phyloP scores from a whole-genome alignment of 2,888 invertebrate genomes.

The Drosophila fungiperda region DNA sequence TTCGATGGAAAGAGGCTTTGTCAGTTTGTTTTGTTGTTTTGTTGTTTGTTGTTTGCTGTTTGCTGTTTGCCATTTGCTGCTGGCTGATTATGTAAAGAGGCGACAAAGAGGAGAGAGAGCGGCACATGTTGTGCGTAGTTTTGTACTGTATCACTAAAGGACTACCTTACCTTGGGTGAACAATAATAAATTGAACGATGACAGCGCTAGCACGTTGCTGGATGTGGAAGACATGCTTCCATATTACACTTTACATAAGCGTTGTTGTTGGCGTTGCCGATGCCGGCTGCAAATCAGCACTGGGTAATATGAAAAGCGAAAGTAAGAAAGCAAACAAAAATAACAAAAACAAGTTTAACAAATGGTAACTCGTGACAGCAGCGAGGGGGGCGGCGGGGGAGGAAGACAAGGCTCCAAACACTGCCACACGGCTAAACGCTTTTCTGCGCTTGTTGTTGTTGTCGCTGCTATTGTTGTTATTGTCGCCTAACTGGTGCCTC shows the following conservation, averaged over 20 bases:
- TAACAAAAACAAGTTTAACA: constrained; percentile 19
- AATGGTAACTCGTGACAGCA: constrained; percentile 19
- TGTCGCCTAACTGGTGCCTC: constrained; percentile 47
- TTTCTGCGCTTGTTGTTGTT: constrained; percentile 13
- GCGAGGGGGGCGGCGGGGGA: not conserved
- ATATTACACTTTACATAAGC: constrained; percentile 83
- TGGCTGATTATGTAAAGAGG: constrained; percentile 28
- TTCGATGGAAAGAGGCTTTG: constrained; percentile 4
- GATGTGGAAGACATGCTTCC: constrained; percentile 85
- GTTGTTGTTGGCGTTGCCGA: constrained; percentile 42
- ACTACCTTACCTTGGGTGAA: constrained; percentile 84
- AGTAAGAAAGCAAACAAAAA: constrained; percentile 17
- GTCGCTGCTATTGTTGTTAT: constrained; percentile 19
- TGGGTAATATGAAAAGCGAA: constrained; percentile 20
- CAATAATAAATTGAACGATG: constrained; percentile 85
- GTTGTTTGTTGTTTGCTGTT: no score
- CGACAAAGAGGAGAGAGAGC: not conserved
- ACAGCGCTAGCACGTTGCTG: constrained; percentile 85
- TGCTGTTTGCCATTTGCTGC: not conserved
- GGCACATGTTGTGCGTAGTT: constrained; percentile 1
- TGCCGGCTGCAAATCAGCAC: constrained; percentile 36
- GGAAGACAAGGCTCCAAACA: constrained; percentile 58
- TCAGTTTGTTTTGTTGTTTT: not conserved
- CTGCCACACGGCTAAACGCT: constrained; percentile 39
- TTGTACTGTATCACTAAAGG: not conserved